Evolutionary conservation across 2,888 invertebrate genomes (phyloP).

Genomic region (Priocnemis perturbator): DNA sequence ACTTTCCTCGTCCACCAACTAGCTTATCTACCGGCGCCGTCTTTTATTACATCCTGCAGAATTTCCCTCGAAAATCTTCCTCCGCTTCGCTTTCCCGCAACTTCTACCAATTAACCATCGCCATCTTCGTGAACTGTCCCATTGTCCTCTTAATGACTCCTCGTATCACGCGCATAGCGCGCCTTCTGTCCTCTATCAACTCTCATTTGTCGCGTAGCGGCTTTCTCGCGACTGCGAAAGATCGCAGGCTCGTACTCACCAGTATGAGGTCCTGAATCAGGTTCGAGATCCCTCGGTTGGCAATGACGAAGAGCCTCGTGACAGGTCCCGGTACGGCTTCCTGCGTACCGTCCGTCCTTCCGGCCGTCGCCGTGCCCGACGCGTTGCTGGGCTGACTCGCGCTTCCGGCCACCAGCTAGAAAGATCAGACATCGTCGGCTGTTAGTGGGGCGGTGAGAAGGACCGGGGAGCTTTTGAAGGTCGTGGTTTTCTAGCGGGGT

Average conservation of each 20-base stretch:
- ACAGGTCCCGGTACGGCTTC: slow-evolving; percentile 93
- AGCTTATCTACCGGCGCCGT: too few relatives aligned
- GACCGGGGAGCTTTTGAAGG: neutral
- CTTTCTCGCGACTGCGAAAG: too few relatives aligned
- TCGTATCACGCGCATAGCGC: too few relatives aligned
- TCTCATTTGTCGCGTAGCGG: too few relatives aligned
- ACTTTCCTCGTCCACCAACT: too few relatives aligned
- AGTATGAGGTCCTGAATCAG: slow-evolving; percentile 92
- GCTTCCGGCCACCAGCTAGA: slow-evolving; percentile 88
- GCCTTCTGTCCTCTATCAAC: too few relatives aligned
- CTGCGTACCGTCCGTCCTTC: slow-evolving; percentile 67
- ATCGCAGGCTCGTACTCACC: slow-evolving; percentile 76
- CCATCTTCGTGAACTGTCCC: too few relatives aligned
- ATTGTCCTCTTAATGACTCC: too few relatives aligned
- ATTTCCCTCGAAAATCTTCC: too few relatives aligned
- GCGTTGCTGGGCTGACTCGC: slow-evolving; percentile 79
- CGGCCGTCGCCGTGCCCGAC: slow-evolving; percentile 72
- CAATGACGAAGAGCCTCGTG: slow-evolving; percentile 90
- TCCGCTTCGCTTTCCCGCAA: too few relatives aligned
- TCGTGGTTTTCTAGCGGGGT: neutral
- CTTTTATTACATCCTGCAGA: too few relatives aligned
- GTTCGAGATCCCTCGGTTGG: slow-evolving; percentile 91
- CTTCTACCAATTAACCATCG: too few relatives aligned
- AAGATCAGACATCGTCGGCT: slow-evolving; percentile 17
- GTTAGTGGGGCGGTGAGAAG: slow-evolving; percentile 8